Evolutionary conservation across 1,140 invertebrate genomes (phyloP).

Genomic region (Brachionus manjavacas): DNA sequence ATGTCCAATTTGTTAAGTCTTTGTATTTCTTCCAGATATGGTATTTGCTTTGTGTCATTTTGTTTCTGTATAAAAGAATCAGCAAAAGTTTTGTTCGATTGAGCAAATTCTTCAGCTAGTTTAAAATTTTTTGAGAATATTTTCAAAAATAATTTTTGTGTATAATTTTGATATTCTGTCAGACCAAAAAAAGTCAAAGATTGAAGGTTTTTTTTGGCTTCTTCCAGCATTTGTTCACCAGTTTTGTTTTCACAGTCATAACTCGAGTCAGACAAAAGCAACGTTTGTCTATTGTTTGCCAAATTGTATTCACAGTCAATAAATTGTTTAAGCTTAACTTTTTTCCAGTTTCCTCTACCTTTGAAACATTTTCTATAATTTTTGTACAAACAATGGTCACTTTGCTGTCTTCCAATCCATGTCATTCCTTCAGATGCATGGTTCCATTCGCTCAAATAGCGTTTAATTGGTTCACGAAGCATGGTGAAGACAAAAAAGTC

Average conservation of each 20-base stretch:
- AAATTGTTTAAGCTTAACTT: conserved; percentile 70
- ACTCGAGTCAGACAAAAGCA: conserved; percentile 73
- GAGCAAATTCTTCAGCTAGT: not conserved
- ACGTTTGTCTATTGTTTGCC: conserved; percentile 87
- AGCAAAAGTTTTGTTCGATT: not conserved
- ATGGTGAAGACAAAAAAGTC: not conserved
- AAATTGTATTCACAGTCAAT: conserved; percentile 83
- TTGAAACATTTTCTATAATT: conserved; percentile 1
- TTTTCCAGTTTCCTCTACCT: not conserved
- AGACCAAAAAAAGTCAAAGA: conserved; percentile 94
- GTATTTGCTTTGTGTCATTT: conserved; percentile 82
- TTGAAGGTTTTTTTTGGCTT: conserved; percentile 86
- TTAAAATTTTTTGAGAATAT: not conserved
- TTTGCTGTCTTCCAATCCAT: not conserved
- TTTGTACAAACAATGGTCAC: not conserved
- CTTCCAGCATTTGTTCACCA: conserved; percentile 77
- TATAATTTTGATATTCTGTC: conserved; percentile 84
- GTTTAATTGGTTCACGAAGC: not conserved
- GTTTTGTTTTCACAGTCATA: conserved; percentile 71
- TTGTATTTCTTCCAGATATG: conserved; percentile 76
- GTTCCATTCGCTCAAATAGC: not conserved
- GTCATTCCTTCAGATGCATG: not conserved
- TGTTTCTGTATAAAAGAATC: not conserved
- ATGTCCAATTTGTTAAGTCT: conserved; percentile 81
- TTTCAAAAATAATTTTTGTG: conserved; percentile 26